Conservation (phyloP, 2,888 invertebrate species). For the Lithophane leautieri region DNA sequence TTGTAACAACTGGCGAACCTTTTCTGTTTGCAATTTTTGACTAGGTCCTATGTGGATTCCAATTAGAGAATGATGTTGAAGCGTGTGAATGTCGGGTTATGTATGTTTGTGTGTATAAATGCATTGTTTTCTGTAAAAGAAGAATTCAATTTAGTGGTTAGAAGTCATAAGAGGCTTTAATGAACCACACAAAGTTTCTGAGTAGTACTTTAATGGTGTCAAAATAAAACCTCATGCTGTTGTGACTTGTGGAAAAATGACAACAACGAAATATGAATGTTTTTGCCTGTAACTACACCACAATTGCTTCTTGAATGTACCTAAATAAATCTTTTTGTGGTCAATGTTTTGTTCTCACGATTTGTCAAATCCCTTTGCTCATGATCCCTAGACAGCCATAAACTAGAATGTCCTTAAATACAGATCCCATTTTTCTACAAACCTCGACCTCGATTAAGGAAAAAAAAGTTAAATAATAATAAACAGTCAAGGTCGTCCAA, state of each 20-base stretch:
- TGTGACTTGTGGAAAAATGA: background rate
- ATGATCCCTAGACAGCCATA: background rate
- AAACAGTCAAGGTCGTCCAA: slow-evolving; percentile 39
- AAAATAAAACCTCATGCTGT: background rate
- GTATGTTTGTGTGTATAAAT: background rate
- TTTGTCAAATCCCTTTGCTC: background rate
- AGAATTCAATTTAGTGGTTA: background rate
- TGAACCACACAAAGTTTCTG: background rate
- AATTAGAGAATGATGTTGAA: slow-evolving; percentile 42
- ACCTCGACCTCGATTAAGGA: background rate
- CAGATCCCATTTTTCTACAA: slow-evolving; percentile 8
- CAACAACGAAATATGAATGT: background rate
- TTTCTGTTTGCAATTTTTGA: slow-evolving; percentile 60
- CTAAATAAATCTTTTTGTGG: background rate
- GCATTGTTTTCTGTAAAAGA: background rate
- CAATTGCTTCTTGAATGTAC: background rate
- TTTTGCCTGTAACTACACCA: background rate
- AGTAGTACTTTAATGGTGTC: background rate
- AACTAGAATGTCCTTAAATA: background rate
- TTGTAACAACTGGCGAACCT: slow-evolving; percentile 63
- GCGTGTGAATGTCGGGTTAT: slow-evolving; percentile 13
- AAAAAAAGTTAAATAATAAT: slow-evolving; percentile 41
- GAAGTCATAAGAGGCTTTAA: background rate
- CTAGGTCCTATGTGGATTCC: slow-evolving; percentile 39
- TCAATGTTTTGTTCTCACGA: background rate